A percentile compares a stretch with the other conserved stretches of the same genome.
These are phyloP conservation scores for Ptilorrhoa leucosticta DNA, from an alignment of 2,113 vertebrate genomes.

Conservation along the genomic window DNA sequence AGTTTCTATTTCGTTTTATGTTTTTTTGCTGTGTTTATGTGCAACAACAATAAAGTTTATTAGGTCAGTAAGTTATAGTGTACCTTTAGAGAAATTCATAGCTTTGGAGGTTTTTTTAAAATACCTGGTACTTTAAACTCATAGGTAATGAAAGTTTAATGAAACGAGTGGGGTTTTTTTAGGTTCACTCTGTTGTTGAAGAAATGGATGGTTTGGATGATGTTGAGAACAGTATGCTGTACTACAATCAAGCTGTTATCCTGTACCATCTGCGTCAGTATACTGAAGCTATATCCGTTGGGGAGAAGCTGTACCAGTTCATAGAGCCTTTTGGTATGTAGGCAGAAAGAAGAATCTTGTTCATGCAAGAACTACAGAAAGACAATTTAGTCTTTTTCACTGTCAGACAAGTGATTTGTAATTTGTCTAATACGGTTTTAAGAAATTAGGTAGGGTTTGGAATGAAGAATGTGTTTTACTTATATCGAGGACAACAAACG, in stretches of 20 bases:
- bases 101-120: not conserved
- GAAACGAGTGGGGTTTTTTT: not conserved
- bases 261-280: conserved; percentile 93
- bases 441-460: not conserved
- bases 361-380: not conserved
- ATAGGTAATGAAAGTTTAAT: not conserved
- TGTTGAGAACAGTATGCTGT: conserved; percentile 93
- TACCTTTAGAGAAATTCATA: not conserved
- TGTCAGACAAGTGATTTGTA: not conserved
- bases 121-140: not conserved
- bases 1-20: not conserved
- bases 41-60: not conserved
- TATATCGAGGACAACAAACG: not conserved
- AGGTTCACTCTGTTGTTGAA: conserved; percentile 92
- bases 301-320: conserved; percentile 96
- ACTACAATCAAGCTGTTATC: conserved; percentile 96
- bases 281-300: conserved; percentile 90
- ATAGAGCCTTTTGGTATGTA: conserved; percentile 96
- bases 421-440: not conserved
- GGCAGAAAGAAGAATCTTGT: not conserved
- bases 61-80: not conserved
- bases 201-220: conserved; percentile 96
- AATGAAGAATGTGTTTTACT: not conserved
- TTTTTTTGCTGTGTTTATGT: not conserved
- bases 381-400: not conserved